A percentile compares a stretch with the other conserved stretches of the same genome.
Evolutionary conservation across 2,797 vertebrate species (phyloP).

Genomic region (Petrocephalus sullivani): DNA sequence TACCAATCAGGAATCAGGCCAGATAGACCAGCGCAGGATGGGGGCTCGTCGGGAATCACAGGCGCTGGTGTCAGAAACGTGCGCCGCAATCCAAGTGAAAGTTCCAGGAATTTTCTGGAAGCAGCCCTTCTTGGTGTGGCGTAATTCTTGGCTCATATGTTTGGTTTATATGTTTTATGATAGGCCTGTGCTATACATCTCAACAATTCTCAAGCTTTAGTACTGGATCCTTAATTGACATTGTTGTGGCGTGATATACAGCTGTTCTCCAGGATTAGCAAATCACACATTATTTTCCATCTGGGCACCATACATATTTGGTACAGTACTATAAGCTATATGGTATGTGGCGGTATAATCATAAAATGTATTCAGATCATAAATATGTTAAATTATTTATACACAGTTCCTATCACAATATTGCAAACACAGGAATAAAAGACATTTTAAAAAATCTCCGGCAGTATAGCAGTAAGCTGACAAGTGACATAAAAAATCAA

Average conservation of each 20-base stretch:
- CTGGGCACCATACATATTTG: background rate
- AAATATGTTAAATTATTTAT: background rate
- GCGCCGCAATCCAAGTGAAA: background rate
- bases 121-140: background rate
- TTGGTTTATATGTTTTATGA: background rate
- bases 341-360: background rate
- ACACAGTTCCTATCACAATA: background rate
- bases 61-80: constrained; percentile 7
- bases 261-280: background rate
- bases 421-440: background rate
- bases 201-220: background rate
- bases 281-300: background rate
- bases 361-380: background rate
- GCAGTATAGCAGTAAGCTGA: background rate
- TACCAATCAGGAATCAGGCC: constrained; percentile 3
- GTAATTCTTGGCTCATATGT: background rate
- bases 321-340: background rate
- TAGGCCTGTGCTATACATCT: background rate
- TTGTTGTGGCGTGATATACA: background rate
- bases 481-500: background rate
- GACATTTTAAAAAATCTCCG: background rate
- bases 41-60: background rate
- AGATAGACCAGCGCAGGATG: background rate
- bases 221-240: background rate
- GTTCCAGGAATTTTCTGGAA: background rate